These are phyloP conservation scores for Bugula neritina DNA, from an alignment of 2,888 invertebrate genomes.

Conservation along the genomic window DNA sequence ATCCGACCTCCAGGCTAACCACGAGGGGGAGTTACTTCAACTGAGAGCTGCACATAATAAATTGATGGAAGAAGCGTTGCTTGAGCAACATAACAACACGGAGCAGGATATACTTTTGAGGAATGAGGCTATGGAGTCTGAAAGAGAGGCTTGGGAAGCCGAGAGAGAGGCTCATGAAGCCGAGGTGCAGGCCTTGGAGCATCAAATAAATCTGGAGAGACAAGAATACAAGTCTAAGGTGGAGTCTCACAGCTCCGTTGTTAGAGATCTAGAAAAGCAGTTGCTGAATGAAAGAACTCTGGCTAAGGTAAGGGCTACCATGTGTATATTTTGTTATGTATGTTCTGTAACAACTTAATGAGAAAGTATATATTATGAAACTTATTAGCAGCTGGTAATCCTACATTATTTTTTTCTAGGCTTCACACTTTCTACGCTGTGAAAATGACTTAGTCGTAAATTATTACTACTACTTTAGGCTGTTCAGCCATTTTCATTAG, in stretches of 20 bases:
- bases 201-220: conserved; percentile 20
- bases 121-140: not conserved
- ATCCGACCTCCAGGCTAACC: not conserved
- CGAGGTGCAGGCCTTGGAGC: not conserved
- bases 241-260: not conserved
- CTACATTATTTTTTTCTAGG: too few relatives aligned
- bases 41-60: not conserved
- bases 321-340: too few relatives aligned
- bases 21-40: not conserved
- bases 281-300: not conserved
- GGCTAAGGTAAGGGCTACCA: conserved; percentile 22
- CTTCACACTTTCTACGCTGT: too few relatives aligned
- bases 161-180: conserved; percentile 20
- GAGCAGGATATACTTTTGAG: conserved; percentile 11
- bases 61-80: conserved; percentile 9
- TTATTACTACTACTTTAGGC: too few relatives aligned
- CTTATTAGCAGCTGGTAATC: too few relatives aligned
- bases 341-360: too few relatives aligned
- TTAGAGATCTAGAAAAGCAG: not conserved
- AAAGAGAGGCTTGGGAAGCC: conserved; percentile 16
- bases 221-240: conserved; percentile 13
- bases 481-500: too few relatives aligned
- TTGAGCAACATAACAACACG: conserved; percentile 10
- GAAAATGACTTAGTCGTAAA: too few relatives aligned
- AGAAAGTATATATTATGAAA: too few relatives aligned